phyloP scores from a whole-genome alignment of 1,140 invertebrate species.

The Microplitis demolitor region DNA sequence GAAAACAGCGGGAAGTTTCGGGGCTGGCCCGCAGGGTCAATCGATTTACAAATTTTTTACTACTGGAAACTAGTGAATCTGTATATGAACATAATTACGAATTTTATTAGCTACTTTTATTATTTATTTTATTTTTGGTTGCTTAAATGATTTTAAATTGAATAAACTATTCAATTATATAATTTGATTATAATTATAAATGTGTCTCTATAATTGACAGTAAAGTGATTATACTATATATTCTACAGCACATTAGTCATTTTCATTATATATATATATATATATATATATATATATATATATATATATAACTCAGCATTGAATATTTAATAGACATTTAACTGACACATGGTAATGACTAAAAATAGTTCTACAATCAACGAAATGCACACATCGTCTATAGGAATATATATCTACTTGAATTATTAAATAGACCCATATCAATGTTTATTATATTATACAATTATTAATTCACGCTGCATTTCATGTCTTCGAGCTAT shows the following conservation, averaged over 20 bases:
- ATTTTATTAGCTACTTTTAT: too few relatives aligned
- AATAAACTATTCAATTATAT: too few relatives aligned
- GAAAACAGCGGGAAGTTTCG: too few relatives aligned
- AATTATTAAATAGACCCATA: not conserved
- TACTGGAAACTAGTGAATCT: too few relatives aligned
- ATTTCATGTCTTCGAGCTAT: not conserved
- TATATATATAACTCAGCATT: not conserved
- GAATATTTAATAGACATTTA: constrained; percentile 25
- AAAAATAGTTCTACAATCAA: constrained; percentile 26
- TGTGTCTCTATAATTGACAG: not conserved
- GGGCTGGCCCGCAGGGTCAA: too few relatives aligned
- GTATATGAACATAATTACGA: too few relatives aligned
- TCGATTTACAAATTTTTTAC: too few relatives aligned
- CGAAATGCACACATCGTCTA: not conserved
- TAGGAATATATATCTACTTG: not conserved
- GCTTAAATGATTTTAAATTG: not conserved
- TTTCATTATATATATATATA: not conserved
- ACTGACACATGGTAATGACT: constrained; percentile 10
- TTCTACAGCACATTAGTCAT: not conserved
- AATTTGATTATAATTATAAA: not conserved
- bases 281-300: not conserved
- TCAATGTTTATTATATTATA: not conserved
- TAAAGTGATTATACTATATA: not conserved
- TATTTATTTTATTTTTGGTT: not conserved
- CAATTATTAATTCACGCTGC: not conserved